These are phyloP conservation scores for Amphimedon queenslandica DNA, from an alignment of 37 sponge, comb jelly and placozoan genomes.

Conservation along the genomic window DNA sequence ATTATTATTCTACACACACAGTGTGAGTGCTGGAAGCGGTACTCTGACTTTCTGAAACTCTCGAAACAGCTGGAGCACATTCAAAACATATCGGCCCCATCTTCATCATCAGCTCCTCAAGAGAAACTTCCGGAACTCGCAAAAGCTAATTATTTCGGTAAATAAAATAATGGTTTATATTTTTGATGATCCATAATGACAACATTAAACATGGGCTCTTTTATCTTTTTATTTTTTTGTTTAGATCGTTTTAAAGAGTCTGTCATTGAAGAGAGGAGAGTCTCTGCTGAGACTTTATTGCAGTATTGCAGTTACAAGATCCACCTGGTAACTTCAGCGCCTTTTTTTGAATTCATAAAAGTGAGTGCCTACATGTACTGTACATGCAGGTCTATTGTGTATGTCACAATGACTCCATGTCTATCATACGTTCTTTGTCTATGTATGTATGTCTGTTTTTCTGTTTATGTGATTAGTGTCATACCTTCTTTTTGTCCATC, in stretches of 20 bases:
- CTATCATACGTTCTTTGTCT: no score
- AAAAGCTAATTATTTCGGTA: conserved; percentile 73
- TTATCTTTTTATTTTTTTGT: no score
- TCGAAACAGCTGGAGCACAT: conserved; percentile 40
- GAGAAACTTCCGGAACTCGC: conserved; percentile 38
- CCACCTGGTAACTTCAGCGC: conserved; percentile 28
- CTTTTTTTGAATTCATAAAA: conserved; percentile 40
- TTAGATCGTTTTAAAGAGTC: conserved; percentile 71
- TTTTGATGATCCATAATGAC: neutral
- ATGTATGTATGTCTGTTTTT: no score
- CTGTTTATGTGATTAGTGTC: no score
- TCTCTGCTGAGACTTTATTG: conserved; percentile 41
- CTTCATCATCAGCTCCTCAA: neutral
- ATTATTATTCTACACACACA: neutral
- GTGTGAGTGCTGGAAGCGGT: conserved; percentile 57
- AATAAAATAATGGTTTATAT: neutral
- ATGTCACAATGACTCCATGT: no score
- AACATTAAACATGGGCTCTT: neutral
- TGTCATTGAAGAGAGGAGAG: conserved; percentile 63
- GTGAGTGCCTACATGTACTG: no score
- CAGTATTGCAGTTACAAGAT: conserved; percentile 28
- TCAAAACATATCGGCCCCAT: neutral
- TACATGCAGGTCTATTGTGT: no score
- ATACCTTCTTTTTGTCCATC: no score
- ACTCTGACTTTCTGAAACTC: conserved; percentile 58